Conservation (phyloP, 2,888 invertebrate species). For the Isoperla grammatica region DNA sequence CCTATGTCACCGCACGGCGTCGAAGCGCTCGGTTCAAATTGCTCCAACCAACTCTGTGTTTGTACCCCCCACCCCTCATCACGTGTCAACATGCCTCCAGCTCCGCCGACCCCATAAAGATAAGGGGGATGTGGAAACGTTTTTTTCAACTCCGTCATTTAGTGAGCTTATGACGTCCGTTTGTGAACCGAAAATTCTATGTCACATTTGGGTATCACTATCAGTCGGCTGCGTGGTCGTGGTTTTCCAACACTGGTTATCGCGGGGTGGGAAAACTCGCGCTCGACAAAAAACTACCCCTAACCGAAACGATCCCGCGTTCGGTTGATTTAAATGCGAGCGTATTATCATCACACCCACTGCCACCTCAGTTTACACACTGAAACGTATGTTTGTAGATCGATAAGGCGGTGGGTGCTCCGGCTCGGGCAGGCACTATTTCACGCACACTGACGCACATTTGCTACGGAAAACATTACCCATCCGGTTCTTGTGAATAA, state of each 20-base stretch:
- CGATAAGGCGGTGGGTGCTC: no score
- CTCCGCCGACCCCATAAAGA: conserved; percentile 15
- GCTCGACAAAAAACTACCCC: background rate
- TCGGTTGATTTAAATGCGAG: conserved; percentile 7
- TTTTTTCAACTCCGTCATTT: conserved; percentile 18
- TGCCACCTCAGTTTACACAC: no score
- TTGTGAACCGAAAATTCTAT: conserved; percentile 4
- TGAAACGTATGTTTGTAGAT: no score
- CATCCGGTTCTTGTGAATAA: no score
- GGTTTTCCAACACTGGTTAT: conserved; percentile 10
- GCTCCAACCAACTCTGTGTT: no score
- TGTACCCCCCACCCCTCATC: background rate
- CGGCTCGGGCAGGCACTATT: no score
- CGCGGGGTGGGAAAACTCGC: conserved; percentile 1
- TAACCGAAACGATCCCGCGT: background rate
- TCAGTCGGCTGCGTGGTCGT: conserved; percentile 4
- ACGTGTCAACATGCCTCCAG: conserved; percentile 12
- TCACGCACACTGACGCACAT: no score
- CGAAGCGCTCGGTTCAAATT: no score
- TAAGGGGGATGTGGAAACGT: conserved; percentile 10
- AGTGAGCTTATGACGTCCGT: conserved; percentile 18
- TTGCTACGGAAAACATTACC: no score
- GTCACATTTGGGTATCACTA: conserved; percentile 9
- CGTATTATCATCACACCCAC: background rate
- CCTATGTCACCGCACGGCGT: no score